A percentile compares a stretch with the other conserved stretches of the same genome.
Conservation (phyloP, 2,797 vertebrate genomes). For the Aeoliscus strigatus region DNA sequence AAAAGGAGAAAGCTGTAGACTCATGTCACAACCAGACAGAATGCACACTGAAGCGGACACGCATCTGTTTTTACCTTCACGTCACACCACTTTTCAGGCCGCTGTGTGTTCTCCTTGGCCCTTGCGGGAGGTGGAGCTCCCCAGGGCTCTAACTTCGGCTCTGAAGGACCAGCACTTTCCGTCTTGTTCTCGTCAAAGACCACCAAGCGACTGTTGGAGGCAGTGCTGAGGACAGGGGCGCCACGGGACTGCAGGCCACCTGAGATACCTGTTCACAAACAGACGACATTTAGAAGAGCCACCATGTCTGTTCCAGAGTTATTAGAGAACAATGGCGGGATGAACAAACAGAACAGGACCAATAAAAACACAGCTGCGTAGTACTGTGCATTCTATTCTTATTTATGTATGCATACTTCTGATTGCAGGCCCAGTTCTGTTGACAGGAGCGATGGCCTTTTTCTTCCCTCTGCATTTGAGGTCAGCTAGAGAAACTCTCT, state of each 20-base stretch:
- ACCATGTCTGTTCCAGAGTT: too few relatives aligned
- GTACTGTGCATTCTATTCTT: background rate
- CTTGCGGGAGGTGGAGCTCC: conserved; percentile 76
- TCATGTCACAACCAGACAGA: background rate
- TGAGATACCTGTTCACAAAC: conserved; percentile 60
- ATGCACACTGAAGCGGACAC: background rate
- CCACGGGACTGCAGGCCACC: conserved; percentile 69
- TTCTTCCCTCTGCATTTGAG: conserved; percentile 89
- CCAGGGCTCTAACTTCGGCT: conserved; percentile 76
- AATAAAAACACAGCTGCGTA: background rate
- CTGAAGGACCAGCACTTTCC: conserved; percentile 50
- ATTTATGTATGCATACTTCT: conserved; percentile 69
- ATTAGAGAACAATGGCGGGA: background rate
- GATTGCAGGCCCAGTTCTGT: conserved; percentile 74
- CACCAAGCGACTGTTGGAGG: conserved; percentile 66
- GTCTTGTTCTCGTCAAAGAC: conserved; percentile 87
- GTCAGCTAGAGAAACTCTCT: conserved; percentile 80
- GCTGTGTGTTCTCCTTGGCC: conserved; percentile 87
- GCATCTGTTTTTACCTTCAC: conserved; percentile 75
- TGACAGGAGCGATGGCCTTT: conserved; percentile 80
- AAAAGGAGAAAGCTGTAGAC: conserved; percentile 2
- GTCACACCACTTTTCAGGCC: conserved; percentile 82
- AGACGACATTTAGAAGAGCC: background rate
- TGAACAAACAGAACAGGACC: background rate
- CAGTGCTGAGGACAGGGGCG: conserved; percentile 44